Evolutionary conservation across 2,113 vertebrate species (phyloP).

Genomic region (Ailurus styani): DNA sequence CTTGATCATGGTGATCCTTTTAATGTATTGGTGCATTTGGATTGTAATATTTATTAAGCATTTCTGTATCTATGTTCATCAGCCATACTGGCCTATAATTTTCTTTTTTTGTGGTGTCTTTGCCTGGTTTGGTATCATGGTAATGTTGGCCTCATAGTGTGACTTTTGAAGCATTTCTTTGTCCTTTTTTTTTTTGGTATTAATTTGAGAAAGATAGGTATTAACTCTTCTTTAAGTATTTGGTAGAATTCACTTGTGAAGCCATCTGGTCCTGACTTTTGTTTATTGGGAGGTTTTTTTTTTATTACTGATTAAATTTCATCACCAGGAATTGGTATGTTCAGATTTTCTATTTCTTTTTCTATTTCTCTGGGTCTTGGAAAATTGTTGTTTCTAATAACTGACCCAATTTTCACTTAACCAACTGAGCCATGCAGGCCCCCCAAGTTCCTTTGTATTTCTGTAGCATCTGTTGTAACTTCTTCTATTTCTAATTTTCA

Average conservation of each 20-base stretch:
- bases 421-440: too few species aligned
- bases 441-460: not conserved
- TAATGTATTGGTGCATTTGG: not conserved
- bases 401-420: not conserved
- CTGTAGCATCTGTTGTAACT: not conserved
- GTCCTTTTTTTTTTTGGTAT: not conserved
- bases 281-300: not conserved
- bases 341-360: not conserved
- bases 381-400: not conserved
- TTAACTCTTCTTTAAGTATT: not conserved
- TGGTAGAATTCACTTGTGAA: not conserved
- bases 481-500: not conserved
- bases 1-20: not conserved
- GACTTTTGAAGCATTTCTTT: not conserved
- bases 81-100: not conserved
- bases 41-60: not conserved
- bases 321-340: not conserved
- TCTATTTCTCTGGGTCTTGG: not conserved
- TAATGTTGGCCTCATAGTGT: not conserved
- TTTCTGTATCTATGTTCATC: not conserved
- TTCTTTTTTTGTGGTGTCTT: not conserved
- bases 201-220: not conserved
- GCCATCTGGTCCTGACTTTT: not conserved
- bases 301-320: not conserved
- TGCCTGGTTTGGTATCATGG: not conserved